Evolutionary conservation across 2,113 vertebrate species (phyloP), one percentile per base, ranked within the genome.

Genomic region (Gymnobelideus leadbeateri): DNA sequence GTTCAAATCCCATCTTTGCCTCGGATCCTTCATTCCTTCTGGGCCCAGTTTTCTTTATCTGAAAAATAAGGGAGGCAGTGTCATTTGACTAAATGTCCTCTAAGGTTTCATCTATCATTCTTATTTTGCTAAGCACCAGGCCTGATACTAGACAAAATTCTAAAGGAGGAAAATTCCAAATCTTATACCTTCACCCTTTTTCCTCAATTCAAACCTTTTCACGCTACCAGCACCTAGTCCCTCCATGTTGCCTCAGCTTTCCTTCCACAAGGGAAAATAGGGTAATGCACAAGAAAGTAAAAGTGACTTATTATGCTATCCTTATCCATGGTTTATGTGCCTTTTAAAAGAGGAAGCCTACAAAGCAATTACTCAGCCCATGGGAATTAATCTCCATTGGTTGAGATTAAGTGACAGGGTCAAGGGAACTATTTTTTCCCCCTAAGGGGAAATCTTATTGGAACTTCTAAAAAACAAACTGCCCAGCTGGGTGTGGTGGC

Each of bases 271-370:
- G 19, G 68, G 68, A 84, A 84, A 84, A 21, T 43, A 43, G 2
- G 68, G n/a, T 43, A 61, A 61, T 68, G 57, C 2, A 84, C 16
- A 84, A 0, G 37, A 84, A 84, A 84, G 19, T 84, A 84, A 43
- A 21, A 43, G 16, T 84, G 37, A 23, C n/a, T 84, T 84, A 57
- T 57, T 57, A 43, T 84, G 68, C n/a, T 84, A n/a, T 43, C 68
- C 68, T 84, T 23, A 84, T 84, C 19, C 19, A 43, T 84, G n/a
- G 43, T 84, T n/a, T 43, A 84, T 23, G 21, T 84, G 19, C 68
- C n/a, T 84, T 84, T 84, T 43, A 84, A 84, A 84, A 84, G 68
- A 84, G 68, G 68, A 84, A 84, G 68, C 68, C n/a, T 84, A 84
- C 68, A 84, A 43, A 84, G 68, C 19, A 84, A 84, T 43, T 84